These are phyloP conservation scores for Epinotia brunnichana DNA, from an alignment of 2,888 invertebrate species.

Conservation along the genomic window DNA sequence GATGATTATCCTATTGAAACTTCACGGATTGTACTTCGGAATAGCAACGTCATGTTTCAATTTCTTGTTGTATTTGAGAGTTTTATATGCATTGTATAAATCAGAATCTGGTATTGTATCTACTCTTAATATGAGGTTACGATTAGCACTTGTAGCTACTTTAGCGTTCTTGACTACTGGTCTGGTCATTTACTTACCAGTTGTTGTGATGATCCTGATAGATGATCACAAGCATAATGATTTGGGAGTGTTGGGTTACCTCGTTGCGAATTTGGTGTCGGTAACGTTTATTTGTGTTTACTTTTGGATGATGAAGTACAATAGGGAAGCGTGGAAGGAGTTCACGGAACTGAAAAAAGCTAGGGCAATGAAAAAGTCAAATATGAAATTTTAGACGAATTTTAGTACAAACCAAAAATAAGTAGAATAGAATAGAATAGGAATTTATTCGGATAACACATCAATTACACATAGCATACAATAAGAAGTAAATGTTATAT, in stretches of 20 bases:
- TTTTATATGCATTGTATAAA: slow-evolving; percentile 32
- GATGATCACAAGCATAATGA: slow-evolving; percentile 41
- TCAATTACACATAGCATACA: too few relatives aligned
- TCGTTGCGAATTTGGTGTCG: slow-evolving; percentile 34
- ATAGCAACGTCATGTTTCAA: slow-evolving; percentile 43
- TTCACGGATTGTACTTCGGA: slow-evolving; percentile 39
- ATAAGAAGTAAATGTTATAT: too few relatives aligned
- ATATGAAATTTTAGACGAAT: background rate
- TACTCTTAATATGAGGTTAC: slow-evolving; percentile 22
- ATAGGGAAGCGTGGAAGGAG: slow-evolving; percentile 35
- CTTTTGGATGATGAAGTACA: slow-evolving; percentile 43
- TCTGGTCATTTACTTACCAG: slow-evolving; percentile 37
- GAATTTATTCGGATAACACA: too few relatives aligned
- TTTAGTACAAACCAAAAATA: background rate
- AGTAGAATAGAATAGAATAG: too few relatives aligned
- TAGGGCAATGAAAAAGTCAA: background rate
- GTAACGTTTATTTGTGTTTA: slow-evolving; percentile 33
- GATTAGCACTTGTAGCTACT: slow-evolving; percentile 24
- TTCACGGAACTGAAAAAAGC: slow-evolving; percentile 16
- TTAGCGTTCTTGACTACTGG: slow-evolving; percentile 38
- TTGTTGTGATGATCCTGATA: slow-evolving; percentile 38
- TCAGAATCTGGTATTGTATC: slow-evolving; percentile 27
- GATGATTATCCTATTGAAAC: slow-evolving; percentile 32
- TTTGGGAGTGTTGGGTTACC: slow-evolving; percentile 38
- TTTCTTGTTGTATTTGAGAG: slow-evolving; percentile 39